Evolutionary conservation across 2,113 vertebrate species (phyloP).

Genomic region (Mobula birostris): DNA sequence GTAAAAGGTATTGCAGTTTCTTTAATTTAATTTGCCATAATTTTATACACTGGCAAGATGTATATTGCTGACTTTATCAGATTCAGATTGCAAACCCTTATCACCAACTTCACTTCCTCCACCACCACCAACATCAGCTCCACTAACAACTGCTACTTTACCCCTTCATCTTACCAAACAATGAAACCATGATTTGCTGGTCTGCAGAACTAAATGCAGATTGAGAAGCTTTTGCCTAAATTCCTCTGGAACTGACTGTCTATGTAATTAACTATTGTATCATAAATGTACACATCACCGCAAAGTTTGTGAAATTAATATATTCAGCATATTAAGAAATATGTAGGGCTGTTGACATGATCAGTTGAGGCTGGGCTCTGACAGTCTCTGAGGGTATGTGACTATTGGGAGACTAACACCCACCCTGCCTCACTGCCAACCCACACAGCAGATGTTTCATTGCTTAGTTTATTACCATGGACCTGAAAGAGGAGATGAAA

Average conservation of each 20-base stretch:
- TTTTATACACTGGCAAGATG: not conserved
- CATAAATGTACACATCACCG: not conserved
- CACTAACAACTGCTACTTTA: no score
- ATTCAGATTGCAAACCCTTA: not conserved
- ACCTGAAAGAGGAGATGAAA: not conserved
- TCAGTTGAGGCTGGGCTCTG: not conserved
- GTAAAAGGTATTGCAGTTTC: not conserved
- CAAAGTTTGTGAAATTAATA: not conserved
- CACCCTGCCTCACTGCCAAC: not conserved
- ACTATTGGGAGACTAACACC: not conserved
- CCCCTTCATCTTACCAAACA: no score
- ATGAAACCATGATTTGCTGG: not conserved
- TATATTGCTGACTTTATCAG: not conserved
- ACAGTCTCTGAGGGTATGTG: not conserved
- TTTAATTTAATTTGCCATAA: not conserved
- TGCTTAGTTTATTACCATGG: not conserved
- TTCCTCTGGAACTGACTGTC: not conserved
- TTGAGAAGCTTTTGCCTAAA: not conserved
- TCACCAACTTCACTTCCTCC: not conserved
- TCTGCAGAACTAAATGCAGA: not conserved
- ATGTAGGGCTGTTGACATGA: not conserved
- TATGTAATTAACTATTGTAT: not conserved
- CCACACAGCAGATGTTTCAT: not conserved
- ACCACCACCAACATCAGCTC: no score
- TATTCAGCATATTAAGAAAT: not conserved